phyloP scores from a whole-genome alignment of 2,888 invertebrate genomes.

The Hymenopus coronatus region DNA sequence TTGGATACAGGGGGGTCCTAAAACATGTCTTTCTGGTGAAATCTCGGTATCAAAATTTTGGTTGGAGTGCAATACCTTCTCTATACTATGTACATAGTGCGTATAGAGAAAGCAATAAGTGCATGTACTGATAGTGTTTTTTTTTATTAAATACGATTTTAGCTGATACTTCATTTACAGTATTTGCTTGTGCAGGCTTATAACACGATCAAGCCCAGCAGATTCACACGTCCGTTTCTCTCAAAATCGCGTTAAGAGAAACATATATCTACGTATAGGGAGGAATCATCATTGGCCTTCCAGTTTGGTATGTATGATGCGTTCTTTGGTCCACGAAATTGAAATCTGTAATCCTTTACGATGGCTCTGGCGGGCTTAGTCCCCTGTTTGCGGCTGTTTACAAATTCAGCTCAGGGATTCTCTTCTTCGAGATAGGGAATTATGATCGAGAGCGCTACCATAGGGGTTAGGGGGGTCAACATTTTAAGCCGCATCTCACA shows the following conservation, averaged over 20 bases:
- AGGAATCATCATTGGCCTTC: not conserved
- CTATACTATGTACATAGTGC: too few species aligned
- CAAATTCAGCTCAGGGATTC: not conserved
- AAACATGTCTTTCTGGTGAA: too few species aligned
- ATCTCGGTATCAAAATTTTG: too few species aligned
- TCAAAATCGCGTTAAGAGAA: not conserved
- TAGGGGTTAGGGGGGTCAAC: not conserved
- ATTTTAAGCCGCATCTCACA: not conserved
- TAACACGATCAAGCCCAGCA: too few species aligned
- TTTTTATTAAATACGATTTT: too few species aligned
- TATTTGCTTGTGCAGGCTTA: too few species aligned
- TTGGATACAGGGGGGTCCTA: too few species aligned
- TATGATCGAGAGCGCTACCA: not conserved
- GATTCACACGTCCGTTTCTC: not conserved
- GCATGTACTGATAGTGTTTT: too few species aligned
- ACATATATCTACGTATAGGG: not conserved
- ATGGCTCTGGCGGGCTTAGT: not conserved
- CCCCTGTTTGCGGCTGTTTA: not conserved
- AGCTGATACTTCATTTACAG: too few species aligned
- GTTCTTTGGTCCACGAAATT: not conserved
- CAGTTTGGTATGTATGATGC: not conserved
- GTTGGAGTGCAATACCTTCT: too few species aligned
- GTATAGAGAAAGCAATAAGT: too few species aligned
- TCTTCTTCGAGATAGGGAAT: not conserved
- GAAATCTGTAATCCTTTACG: not conserved